A percentile compares a stretch with the other conserved stretches of the same genome.
These are phyloP conservation scores for Ophonus ardosiacus DNA, from an alignment of 2,888 invertebrate species.

Conservation along the genomic window DNA sequence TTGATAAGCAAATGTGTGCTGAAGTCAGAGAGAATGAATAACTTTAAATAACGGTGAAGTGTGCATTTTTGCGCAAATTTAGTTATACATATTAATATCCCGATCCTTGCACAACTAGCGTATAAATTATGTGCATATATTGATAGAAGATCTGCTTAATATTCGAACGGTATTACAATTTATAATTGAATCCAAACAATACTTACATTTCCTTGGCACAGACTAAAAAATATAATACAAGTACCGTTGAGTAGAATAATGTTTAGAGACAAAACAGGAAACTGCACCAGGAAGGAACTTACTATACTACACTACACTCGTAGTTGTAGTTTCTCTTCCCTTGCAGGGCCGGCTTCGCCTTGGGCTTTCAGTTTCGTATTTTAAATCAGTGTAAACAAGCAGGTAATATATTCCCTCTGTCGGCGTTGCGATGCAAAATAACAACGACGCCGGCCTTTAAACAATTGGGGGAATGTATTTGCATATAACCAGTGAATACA, in stretches of 20 bases:
- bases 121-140: constrained; percentile 12
- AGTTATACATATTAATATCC: constrained; percentile 1
- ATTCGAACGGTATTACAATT: constrained; percentile 32
- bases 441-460: constrained; percentile 51
- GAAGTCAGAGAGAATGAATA: background rate
- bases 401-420: constrained; percentile 43
- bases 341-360: background rate
- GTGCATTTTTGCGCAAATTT: background rate
- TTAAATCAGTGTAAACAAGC: constrained; percentile 55
- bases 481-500: constrained; percentile 61
- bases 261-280: constrained; percentile 19
- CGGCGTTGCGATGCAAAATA: constrained; percentile 49
- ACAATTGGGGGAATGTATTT: constrained; percentile 57
- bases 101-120: background rate
- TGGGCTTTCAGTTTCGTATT: constrained; percentile 38
- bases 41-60: background rate
- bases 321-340: background rate
- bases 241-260: background rate
- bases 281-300: background rate
- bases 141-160: constrained; percentile 25
- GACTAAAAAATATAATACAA: constrained; percentile 21
- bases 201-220: background rate
- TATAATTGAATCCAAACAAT: constrained; percentile 38
- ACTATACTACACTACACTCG: background rate
- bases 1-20: background rate